A percentile compares a stretch with the other conserved stretches of the same genome.
phyloP scores from a whole-genome alignment of 1,140 invertebrate species.

The Diploscapter pachys region DNA sequence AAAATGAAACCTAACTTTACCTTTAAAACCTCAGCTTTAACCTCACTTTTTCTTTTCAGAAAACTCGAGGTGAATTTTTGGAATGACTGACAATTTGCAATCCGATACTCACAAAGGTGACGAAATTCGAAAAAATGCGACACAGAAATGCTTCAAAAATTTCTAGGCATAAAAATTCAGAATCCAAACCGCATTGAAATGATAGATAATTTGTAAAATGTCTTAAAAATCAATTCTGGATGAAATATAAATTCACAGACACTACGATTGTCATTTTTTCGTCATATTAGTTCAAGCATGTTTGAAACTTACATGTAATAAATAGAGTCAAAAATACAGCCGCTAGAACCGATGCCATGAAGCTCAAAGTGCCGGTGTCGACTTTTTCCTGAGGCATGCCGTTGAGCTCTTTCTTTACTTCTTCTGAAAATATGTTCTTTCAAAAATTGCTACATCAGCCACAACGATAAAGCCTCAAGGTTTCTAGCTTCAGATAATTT shows the following conservation, averaged over 20 bases:
- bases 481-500: no score
- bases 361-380: slow-evolving; percentile 53
- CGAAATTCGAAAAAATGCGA: no score
- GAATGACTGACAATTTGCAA: no score
- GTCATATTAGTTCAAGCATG: no score
- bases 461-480: no score
- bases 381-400: slow-evolving; percentile 52
- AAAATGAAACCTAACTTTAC: no score
- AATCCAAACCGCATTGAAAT: background rate
- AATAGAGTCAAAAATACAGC: slow-evolving; percentile 50
- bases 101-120: no score
- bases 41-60: no score
- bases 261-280: no score
- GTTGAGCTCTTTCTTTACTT: slow-evolving; percentile 49
- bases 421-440: slow-evolving; percentile 35
- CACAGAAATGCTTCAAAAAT: background rate
- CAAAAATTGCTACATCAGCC: no score
- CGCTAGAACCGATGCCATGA: slow-evolving; percentile 52
- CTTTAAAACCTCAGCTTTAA: no score
- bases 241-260: background rate
- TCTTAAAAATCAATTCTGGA: background rate
- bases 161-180: background rate
- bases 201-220: background rate
- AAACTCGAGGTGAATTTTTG: no score
- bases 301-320: slow-evolving; percentile 48